Evolutionary conservation across 2,113 vertebrate genomes (phyloP).

Genomic region (Eidolon helvum): DNA sequence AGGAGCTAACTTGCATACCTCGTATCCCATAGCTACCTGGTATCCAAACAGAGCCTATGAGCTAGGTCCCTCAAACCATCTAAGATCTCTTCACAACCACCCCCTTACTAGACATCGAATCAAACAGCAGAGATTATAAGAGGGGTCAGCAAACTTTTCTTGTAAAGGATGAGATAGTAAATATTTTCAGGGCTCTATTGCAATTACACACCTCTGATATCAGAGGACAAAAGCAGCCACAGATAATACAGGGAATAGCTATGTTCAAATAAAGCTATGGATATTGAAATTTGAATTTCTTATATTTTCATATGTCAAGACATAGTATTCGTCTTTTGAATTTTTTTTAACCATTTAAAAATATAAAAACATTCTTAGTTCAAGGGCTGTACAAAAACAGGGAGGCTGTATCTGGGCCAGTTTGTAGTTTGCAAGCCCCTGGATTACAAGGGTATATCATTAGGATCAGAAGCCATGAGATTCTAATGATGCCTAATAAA

Average conservation of each 20-base stretch:
- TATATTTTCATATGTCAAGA: background rate
- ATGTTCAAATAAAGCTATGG: background rate
- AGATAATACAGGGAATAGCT: background rate
- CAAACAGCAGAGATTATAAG: background rate
- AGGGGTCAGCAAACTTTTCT: background rate
- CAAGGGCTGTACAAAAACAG: background rate
- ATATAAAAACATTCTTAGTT: background rate
- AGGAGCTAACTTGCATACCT: background rate
- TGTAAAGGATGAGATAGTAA: background rate
- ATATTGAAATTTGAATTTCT: background rate
- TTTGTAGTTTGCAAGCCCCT: background rate
- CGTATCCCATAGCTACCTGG: background rate
- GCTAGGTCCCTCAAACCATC: background rate
- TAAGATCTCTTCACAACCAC: background rate
- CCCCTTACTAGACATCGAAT: background rate
- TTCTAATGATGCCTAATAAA: background rate
- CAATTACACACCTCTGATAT: background rate
- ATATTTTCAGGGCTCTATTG: background rate
- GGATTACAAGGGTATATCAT: background rate
- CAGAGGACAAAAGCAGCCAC: background rate
- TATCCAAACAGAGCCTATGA: background rate
- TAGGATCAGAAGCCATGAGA: background rate
- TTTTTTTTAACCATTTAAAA: conserved; percentile 12
- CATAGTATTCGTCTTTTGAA: background rate
- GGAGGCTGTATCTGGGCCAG: background rate